phyloP scores from a whole-genome alignment of 2,113 vertebrate genomes.

The Rhabdomys dilectus region DNA sequence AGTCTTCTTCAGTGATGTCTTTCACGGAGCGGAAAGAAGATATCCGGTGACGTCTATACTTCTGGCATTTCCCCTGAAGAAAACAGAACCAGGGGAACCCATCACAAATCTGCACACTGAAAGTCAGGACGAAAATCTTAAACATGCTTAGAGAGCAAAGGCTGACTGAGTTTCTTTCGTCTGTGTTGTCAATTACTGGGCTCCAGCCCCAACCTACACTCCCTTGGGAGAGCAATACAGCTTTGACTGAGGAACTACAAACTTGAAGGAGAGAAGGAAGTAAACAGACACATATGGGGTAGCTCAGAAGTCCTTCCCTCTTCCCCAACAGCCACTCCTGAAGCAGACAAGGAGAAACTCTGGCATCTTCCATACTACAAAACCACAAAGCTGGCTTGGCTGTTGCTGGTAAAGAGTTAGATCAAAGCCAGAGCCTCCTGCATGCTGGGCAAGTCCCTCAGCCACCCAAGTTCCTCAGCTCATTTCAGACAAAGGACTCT shows the following conservation, averaged over 20 bases:
- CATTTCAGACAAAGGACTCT: not conserved
- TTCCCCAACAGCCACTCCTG: not conserved
- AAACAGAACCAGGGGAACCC: not conserved
- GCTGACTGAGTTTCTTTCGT: accelerated
- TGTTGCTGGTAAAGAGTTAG: not conserved
- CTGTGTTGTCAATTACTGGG: too few species aligned
- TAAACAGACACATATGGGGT: not conserved
- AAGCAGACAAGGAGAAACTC: not conserved
- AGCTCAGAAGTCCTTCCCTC: not conserved
- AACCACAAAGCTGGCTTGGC: not conserved
- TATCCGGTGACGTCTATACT: conserved; percentile 78
- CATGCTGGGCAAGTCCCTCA: not conserved
- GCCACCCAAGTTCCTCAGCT: not conserved
- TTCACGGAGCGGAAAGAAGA: conserved; percentile 89
- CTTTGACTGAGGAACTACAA: not conserved
- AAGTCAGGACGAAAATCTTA: not conserved
- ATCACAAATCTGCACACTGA: accelerated
- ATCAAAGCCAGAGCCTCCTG: not conserved
- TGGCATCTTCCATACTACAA: not conserved
- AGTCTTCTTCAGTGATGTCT: conserved; percentile 94
- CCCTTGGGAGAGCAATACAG: not conserved
- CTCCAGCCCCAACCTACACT: not conserved
- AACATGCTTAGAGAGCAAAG: not conserved
- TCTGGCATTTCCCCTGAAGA: conserved; percentile 81
- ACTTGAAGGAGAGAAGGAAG: not conserved